Conservation (phyloP, 2,888 invertebrate species). For the Shargacucullia verbasci region DNA sequence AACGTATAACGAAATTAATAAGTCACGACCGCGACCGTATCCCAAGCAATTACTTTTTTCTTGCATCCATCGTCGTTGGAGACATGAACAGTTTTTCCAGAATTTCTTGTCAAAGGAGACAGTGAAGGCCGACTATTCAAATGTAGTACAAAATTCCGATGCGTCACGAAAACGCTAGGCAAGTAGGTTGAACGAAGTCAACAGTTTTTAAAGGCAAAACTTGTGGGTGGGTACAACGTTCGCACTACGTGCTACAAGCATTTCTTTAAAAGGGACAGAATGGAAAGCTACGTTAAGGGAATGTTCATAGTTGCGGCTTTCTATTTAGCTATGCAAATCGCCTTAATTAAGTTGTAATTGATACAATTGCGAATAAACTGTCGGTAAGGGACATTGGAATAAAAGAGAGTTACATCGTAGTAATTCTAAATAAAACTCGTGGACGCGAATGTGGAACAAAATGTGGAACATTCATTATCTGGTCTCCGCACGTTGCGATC, state of each 20-base stretch:
- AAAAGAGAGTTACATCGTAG: constrained; percentile 25
- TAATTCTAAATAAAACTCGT: constrained; percentile 49
- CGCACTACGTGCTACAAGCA: constrained; percentile 66
- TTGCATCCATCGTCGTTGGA: constrained; percentile 34
- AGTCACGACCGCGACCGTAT: constrained; percentile 55
- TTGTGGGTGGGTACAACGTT: constrained; percentile 63
- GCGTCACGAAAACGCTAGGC: constrained; percentile 74
- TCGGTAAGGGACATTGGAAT: constrained; percentile 28
- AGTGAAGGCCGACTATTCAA: constrained; percentile 75
- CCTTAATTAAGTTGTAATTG: constrained; percentile 53
- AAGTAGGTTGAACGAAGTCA: constrained; percentile 78
- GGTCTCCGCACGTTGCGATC: constrained; percentile 61
- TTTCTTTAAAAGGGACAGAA: constrained; percentile 65
- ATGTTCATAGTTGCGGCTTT: constrained; percentile 44
- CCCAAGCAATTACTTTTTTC: constrained; percentile 56
- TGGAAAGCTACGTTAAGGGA: constrained; percentile 72
- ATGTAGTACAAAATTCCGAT: constrained; percentile 80
- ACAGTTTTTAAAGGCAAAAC: constrained; percentile 69
- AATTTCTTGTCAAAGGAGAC: constrained; percentile 70
- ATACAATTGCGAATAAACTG: constrained; percentile 34
- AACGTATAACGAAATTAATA: constrained; percentile 48
- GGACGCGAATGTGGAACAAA: constrained; percentile 48
- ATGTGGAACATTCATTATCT: constrained; percentile 54
- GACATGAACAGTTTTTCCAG: constrained; percentile 66
- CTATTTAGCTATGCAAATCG: constrained; percentile 55